Evolutionary conservation across 2,888 invertebrate genomes (phyloP), one percentile per base, ranked within the genome.

Genomic region (Caenorhabditis sp.): DNA sequence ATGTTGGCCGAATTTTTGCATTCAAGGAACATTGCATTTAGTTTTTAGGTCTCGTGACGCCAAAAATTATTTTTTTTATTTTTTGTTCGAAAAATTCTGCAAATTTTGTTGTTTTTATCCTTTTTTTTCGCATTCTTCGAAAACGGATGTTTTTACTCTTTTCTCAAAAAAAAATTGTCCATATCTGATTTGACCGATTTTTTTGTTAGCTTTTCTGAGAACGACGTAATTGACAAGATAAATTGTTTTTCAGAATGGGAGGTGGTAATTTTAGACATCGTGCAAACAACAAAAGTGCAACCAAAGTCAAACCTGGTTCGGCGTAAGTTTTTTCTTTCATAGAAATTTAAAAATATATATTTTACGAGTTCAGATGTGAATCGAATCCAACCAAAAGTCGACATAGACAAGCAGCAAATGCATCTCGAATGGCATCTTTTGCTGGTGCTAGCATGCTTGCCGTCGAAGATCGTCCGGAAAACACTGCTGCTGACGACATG

Each of bases 401-500:
- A 36, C 80, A 78, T 67, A 75, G 86, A 8, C 61, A 73, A 0
- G 76, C 78, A 1, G 85, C 86, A 5, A 72, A 57, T n/a, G 79
- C 81, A 3, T 66, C 73, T 17, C 67, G 85, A 17, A 71, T 71
- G 51, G 77, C 83, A 31, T 68, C 75, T 10, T 65, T 79, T 19
- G 72, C 69, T 12, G 75, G 70, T 43, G 64, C 69, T 23, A 76
- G 78, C 1, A 66, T 81, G 65, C 62, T 84, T 19, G 83, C 85
- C 43, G 82, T 85, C 19, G 84, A 85, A 54, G 85, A 85, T 58
- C 77, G 81, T 53, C 70, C 72, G 37, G 61, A 65, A 58, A 72
- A 75, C 55, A 43, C 57, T 14, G 62, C 58, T 14, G 62, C 66
- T 19, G 75, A 78, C 55, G 68, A 79, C 24, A 64, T 79, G 66